phyloP scores from a whole-genome alignment of 1,140 invertebrate species.

The Zaprionus nigranus region DNA sequence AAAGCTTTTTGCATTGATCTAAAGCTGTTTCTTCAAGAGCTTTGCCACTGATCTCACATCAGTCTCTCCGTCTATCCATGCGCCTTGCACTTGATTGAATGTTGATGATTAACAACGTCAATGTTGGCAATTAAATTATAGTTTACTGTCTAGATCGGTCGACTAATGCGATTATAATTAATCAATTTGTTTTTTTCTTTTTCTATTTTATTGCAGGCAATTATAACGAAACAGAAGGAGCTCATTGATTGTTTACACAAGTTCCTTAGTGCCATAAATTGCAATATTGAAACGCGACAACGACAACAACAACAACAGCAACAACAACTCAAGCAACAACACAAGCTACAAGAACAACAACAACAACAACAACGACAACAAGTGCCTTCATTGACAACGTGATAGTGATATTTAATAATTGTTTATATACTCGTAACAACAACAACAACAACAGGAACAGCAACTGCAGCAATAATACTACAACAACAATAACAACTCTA shows the following conservation, averaged over 20 bases:
- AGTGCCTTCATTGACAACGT: constrained; percentile 70
- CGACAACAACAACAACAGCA: constrained; percentile 25
- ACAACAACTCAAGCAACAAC: constrained; percentile 33
- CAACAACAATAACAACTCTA: constrained; percentile 12
- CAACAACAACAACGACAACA: constrained; percentile 38
- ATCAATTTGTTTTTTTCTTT: constrained; percentile 6
- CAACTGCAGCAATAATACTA: background rate
- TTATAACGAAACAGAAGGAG: constrained; percentile 39
- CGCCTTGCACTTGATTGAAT: background rate
- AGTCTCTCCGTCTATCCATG: background rate
- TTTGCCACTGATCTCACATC: background rate
- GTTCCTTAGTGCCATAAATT: constrained; percentile 82
- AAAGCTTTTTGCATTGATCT: background rate
- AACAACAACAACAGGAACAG: constrained; percentile 34
- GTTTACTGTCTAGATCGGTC: background rate
- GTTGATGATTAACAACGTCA: background rate
- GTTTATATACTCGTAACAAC: constrained; percentile 74
- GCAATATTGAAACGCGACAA: constrained; percentile 62
- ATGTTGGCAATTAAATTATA: background rate
- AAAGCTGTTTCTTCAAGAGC: background rate
- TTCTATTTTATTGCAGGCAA: constrained; percentile 33
- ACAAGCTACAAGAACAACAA: constrained; percentile 24
- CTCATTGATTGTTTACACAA: constrained; percentile 42
- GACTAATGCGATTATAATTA: constrained; percentile 19
- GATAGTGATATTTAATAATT: constrained; percentile 77